These are phyloP conservation scores for Pinctada fucata DNA, from an alignment of 2,888 invertebrate genomes.

Conservation along the genomic window DNA sequence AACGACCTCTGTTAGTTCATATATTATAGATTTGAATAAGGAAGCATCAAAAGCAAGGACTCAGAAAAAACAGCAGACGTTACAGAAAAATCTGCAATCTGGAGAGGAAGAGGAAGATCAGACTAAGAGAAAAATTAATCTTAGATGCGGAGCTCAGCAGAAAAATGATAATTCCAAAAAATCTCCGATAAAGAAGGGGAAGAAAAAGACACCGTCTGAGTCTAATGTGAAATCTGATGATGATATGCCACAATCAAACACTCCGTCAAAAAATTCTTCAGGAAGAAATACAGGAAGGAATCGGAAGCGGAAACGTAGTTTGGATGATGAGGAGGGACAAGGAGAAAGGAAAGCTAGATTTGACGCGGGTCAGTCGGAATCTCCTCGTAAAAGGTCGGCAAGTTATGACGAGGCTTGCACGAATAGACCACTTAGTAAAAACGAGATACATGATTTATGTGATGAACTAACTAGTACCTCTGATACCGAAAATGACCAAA, in stretches of 20 bases:
- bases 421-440: not conserved
- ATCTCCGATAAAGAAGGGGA: conserved; percentile 18
- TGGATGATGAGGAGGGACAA: too few species aligned
- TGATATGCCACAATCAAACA: conserved; percentile 2
- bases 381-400: not conserved
- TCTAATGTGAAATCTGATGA: not conserved
- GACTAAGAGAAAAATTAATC: not conserved
- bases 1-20: conserved; percentile 24
- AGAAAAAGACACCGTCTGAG: not conserved
- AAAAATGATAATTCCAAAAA: conserved; percentile 4
- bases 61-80: conserved; percentile 55
- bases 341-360: too few species aligned
- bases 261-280: too few species aligned
- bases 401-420: not conserved
- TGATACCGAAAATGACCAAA: conserved; percentile 14
- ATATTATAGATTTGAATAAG: conserved; percentile 63
- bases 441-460: conserved; percentile 8
- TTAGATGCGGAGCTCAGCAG: not conserved
- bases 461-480: conserved; percentile 20
- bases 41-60: conserved; percentile 54
- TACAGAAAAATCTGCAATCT: conserved; percentile 27
- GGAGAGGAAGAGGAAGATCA: not conserved
- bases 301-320: not conserved
- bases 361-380: too few species aligned
- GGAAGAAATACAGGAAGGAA: not conserved